Conservation (phyloP, 2,113 vertebrate genomes). For the Crotalus tigris region DNA sequence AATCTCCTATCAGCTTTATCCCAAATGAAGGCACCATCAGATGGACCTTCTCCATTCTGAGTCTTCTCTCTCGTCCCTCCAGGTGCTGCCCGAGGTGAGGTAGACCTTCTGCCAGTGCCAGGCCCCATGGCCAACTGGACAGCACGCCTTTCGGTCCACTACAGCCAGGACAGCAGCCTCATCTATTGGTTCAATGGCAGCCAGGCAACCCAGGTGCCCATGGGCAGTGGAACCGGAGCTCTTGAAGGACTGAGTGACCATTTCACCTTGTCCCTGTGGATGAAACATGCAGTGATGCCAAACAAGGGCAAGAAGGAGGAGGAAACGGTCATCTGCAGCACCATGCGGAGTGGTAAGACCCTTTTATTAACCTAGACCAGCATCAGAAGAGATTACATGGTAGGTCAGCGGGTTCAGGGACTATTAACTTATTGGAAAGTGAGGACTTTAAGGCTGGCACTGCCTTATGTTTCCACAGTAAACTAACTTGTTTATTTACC, state of each 20-base stretch:
- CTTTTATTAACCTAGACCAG: neutral
- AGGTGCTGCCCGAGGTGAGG: constrained; percentile 93
- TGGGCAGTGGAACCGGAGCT: constrained; percentile 46
- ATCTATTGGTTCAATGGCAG: constrained; percentile 97
- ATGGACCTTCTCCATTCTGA: constrained; percentile 8
- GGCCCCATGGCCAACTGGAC: constrained; percentile 93
- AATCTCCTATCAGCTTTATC: neutral
- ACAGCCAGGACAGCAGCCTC: constrained; percentile 93
- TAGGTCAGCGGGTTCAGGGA: neutral
- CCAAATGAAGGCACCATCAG: neutral
- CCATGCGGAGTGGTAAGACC: constrained; percentile 86
- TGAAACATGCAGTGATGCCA: constrained; percentile 84
- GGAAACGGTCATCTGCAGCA: constrained; percentile 92
- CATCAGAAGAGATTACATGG: neutral
- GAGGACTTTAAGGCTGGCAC: neutral
- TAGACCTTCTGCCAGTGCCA: constrained; percentile 90
- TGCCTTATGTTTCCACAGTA: neutral
- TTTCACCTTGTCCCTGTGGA: constrained; percentile 95
- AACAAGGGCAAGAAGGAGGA: constrained; percentile 85
- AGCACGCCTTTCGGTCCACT: constrained; percentile 84
- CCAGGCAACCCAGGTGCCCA: constrained; percentile 87
- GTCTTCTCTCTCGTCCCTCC: neutral
- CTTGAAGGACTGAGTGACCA: constrained; percentile 82
- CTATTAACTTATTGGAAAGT: neutral
- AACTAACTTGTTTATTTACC: neutral